Percentiles rank a stretch among this genome's conserved stretches.
Evolutionary conservation across 1,140 invertebrate genomes (phyloP).

Genomic region (Drosophila oshimai): DNA sequence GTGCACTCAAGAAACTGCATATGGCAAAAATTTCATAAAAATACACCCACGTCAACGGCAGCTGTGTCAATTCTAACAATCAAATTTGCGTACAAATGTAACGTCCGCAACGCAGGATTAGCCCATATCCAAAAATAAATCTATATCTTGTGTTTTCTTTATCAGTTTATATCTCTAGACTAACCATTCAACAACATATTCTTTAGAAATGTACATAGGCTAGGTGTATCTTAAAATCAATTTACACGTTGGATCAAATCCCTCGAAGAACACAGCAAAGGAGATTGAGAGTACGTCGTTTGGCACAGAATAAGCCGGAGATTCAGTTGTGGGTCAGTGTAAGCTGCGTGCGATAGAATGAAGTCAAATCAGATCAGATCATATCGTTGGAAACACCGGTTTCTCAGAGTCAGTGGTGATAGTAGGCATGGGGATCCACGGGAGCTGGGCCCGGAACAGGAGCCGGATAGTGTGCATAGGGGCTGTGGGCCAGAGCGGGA

Average conservation of each 20-base stretch:
- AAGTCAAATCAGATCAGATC: conserved; percentile 24
- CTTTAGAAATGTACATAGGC: conserved; percentile 30
- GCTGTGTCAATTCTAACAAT: no score
- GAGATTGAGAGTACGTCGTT: conserved; percentile 26
- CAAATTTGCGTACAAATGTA: no score
- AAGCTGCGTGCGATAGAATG: conserved; percentile 25
- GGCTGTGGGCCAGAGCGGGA: conserved; percentile 72
- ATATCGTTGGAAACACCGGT: conserved; percentile 8
- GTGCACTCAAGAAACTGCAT: no score
- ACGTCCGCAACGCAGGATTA: no score
- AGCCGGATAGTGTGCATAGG: conserved; percentile 60
- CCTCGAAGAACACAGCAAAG: conserved; percentile 58
- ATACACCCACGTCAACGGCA: no score
- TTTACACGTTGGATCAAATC: conserved; percentile 37
- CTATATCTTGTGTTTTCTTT: background rate
- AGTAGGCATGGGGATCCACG: conserved; percentile 62
- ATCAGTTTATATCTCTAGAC: conserved; percentile 25
- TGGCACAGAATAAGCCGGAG: conserved; percentile 16
- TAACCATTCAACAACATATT: conserved; percentile 38
- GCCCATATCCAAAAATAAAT: no score
- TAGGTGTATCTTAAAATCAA: conserved; percentile 46
- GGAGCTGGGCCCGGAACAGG: conserved; percentile 42
- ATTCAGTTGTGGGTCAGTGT: conserved; percentile 21
- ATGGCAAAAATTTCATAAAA: no score
- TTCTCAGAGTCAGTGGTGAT: conserved; percentile 64